Evolutionary conservation across 2,113 vertebrate genomes (phyloP).

Genomic region (Carollia perspicillata): DNA sequence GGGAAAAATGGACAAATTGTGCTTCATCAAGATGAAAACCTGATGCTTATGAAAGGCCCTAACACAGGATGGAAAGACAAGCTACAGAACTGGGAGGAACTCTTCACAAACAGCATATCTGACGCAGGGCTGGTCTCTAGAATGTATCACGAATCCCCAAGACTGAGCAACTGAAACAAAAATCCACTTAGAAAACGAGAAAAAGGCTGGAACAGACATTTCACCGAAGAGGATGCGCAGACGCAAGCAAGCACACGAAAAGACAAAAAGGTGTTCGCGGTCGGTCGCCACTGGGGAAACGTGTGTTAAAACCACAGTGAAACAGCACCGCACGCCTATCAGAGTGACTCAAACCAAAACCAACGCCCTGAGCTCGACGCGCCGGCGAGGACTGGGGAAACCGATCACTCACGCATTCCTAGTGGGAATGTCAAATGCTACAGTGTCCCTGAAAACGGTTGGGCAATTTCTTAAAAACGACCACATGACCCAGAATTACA

Average conservation of each 20-base stretch:
- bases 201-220: not conserved
- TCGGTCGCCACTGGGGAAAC: not conserved
- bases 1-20: not conserved
- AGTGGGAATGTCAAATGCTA: not conserved
- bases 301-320: not conserved
- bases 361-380: not conserved
- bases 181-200: not conserved
- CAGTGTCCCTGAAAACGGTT: not conserved
- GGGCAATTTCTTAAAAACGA: not conserved
- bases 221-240: not conserved
- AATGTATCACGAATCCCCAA: not conserved
- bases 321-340: not conserved
- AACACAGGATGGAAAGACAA: not conserved
- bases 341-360: not conserved
- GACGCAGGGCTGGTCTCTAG: not conserved
- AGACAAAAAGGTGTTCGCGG: not conserved
- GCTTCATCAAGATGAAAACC: not conserved
- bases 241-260: not conserved
- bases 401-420: not conserved
- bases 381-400: not conserved
- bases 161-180: not conserved
- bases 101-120: not conserved
- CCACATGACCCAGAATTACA: not conserved
- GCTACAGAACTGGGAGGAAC: not conserved
- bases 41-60: not conserved